Conservation (phyloP, 2,888 invertebrate species). For the Argyresthia goedartella region DNA sequence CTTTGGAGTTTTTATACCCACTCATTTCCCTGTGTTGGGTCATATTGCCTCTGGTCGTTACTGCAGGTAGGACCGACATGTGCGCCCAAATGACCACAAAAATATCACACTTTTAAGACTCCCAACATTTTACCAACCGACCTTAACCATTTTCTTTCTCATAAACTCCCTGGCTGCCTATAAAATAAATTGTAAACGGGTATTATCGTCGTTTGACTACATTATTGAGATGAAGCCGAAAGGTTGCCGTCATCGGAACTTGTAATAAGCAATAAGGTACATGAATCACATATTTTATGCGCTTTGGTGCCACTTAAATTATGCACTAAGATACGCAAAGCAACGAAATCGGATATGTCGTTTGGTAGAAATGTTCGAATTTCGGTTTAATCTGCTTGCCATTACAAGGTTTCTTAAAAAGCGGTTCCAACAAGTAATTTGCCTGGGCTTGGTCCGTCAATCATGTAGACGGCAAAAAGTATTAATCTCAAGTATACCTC, state of each 20-base stretch:
- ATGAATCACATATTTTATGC: slow-evolving; percentile 54
- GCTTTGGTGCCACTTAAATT: slow-evolving; percentile 47
- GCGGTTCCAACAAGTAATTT: background rate
- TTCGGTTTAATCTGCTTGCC: background rate
- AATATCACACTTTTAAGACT: no score
- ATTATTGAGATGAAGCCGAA: slow-evolving; percentile 46
- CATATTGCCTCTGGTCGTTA: no score
- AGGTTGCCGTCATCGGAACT: slow-evolving; percentile 17
- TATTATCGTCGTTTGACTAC: slow-evolving; percentile 18
- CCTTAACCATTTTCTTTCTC: background rate
- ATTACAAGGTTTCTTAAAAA: background rate
- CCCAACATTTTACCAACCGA: background rate
- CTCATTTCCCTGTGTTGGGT: no score
- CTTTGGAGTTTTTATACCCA: no score
- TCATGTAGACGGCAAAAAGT: background rate
- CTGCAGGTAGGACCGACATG: no score
- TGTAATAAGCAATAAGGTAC: slow-evolving; percentile 37
- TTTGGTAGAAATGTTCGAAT: background rate
- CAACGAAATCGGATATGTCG: slow-evolving; percentile 18
- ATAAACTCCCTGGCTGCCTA: background rate
- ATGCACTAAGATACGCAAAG: slow-evolving; percentile 20
- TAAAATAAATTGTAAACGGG: slow-evolving; percentile 6
- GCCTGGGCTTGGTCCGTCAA: background rate
- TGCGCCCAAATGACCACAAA: no score
- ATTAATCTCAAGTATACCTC: background rate